phyloP scores from a whole-genome alignment of 2,113 vertebrate species.

The Monopterus albus region DNA sequence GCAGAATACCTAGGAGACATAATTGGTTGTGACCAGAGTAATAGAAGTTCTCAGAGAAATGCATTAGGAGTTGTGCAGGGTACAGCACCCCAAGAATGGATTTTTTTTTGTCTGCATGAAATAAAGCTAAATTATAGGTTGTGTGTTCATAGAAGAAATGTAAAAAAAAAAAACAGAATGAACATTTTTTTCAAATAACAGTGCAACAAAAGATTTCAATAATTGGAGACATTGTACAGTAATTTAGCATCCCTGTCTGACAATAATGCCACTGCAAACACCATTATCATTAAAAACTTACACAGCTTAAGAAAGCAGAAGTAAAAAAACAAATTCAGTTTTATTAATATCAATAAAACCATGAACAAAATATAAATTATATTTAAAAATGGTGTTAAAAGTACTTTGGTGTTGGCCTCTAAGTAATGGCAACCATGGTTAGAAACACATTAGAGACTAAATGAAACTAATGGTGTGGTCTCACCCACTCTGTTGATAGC shows the following conservation, averaged over 20 bases:
- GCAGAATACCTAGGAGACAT: slow-evolving; percentile 73
- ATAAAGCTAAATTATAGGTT: slow-evolving; percentile 78
- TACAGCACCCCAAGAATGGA: slow-evolving; percentile 62
- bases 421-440: neutral
- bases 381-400: too few species aligned
- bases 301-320: slow-evolving; percentile 2
- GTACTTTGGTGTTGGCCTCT: too few species aligned
- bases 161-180: slow-evolving; percentile 31
- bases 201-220: slow-evolving; percentile 54
- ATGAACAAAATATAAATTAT: too few species aligned
- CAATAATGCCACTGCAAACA: slow-evolving; percentile 33
- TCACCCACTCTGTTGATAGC: neutral
- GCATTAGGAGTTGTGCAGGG: slow-evolving; percentile 70
- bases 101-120: slow-evolving; percentile 76
- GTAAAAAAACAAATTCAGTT: slow-evolving; percentile 28
- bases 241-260: slow-evolving; percentile 55
- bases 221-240: slow-evolving; percentile 32
- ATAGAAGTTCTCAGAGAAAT: slow-evolving; percentile 76
- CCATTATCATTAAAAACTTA: slow-evolving; percentile 31
- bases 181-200: slow-evolving; percentile 57
- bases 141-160: slow-evolving; percentile 48
- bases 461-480: neutral
- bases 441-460: neutral
- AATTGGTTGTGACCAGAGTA: slow-evolving; percentile 83
- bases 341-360: neutral